Conservation (phyloP, 2,888 invertebrate species). For the Drosophila putrida region DNA sequence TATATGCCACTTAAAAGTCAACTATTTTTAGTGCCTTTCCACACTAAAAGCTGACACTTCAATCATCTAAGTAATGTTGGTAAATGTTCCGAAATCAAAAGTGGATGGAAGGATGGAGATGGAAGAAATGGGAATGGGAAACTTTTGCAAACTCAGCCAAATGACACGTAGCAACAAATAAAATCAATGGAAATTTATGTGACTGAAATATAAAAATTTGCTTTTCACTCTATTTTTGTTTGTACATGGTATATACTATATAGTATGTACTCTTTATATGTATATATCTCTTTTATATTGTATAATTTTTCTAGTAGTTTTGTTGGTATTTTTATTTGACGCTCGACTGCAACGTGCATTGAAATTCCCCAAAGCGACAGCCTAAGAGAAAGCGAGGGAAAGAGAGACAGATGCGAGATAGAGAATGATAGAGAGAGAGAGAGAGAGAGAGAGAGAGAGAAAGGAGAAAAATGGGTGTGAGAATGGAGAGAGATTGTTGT, state of each 20-base stretch:
- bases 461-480: neutral
- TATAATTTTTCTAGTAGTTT: slow-evolving; percentile 22
- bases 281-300: slow-evolving; percentile 16
- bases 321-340: slow-evolving; percentile 49
- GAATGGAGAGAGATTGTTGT: neutral
- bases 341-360: slow-evolving; percentile 61
- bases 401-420: neutral
- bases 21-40: neutral
- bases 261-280: neutral
- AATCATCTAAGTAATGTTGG: slow-evolving; percentile 4
- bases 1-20: neutral
- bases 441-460: neutral
- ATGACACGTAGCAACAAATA: slow-evolving; percentile 56
- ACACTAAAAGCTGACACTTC: neutral
- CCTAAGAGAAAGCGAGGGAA: neutral
- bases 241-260: slow-evolving; percentile 1
- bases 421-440: neutral
- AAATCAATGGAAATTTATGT: slow-evolving; percentile 74
- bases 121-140: slow-evolving; percentile 1
- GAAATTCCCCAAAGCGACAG: slow-evolving; percentile 51
- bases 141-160: slow-evolving; percentile 21
- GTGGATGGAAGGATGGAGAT: too few species aligned
- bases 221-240: slow-evolving; percentile 35
- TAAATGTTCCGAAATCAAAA: slow-evolving; percentile 5
- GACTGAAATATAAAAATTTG: slow-evolving; percentile 68